Evolutionary conservation across 2,113 vertebrate genomes (phyloP).

Genomic region (Syngnathus scovelli): DNA sequence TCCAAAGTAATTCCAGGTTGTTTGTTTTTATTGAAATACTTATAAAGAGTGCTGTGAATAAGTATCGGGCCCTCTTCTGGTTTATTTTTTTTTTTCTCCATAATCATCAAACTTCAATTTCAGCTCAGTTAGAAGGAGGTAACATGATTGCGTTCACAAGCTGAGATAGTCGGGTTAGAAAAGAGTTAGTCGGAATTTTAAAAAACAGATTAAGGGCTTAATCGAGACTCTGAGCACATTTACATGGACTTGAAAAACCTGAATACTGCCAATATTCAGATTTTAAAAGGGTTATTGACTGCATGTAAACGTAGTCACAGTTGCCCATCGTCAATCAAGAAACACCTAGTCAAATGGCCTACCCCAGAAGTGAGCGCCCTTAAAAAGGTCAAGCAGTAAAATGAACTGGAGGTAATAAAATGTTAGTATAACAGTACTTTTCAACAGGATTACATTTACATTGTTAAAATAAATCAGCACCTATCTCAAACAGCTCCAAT

Average conservation of each 20-base stretch:
- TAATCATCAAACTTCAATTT: neutral
- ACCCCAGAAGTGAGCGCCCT: neutral
- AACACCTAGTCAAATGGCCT: neutral
- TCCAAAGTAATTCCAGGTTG: neutral
- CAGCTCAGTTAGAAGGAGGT: too few species aligned
- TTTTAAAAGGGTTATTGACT: too few species aligned
- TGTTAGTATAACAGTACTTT: neutral
- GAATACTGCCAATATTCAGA: too few species aligned
- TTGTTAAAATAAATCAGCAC: neutral
- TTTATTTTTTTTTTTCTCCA: neutral
- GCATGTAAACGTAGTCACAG: neutral
- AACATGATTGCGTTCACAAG: too few species aligned
- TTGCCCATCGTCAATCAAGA: neutral
- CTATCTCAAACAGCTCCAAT: neutral
- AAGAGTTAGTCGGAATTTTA: too few species aligned
- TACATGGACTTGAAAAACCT: too few species aligned
- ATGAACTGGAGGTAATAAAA: neutral
- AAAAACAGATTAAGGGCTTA: too few species aligned
- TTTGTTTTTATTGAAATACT: neutral
- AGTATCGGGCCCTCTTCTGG: neutral
- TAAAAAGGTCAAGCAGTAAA: constrained; percentile 1
- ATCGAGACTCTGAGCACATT: too few species aligned
- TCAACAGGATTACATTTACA: neutral
- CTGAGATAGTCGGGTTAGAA: too few species aligned
- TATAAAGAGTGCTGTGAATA: neutral